Evolutionary conservation across 2,113 vertebrate genomes (phyloP), one percentile per base, ranked within the genome.

Genomic region (Scytalopus superciliaris): DNA sequence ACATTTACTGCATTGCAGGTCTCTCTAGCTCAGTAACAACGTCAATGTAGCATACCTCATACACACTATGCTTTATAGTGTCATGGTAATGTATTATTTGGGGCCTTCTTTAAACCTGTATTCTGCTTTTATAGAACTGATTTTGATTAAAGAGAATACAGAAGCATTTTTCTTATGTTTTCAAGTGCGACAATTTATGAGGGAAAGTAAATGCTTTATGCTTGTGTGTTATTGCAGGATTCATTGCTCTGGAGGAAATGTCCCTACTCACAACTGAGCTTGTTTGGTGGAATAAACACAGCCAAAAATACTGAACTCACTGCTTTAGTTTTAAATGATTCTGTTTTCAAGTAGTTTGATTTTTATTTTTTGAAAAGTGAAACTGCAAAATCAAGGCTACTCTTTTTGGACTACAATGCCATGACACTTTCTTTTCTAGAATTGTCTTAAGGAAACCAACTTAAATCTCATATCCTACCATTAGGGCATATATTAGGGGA

Each of bases 1-100:
- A 75, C 68, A 56, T 94, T 87, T 94, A 77, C 96, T 90, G 97
- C 97, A 97, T 75, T 96, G 97, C 97, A 89, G 96, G 44, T 92
- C 70, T 84, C 74, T 79, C 47, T 57, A 89, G 92, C 91, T 97
- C 68, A 49, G 76, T 50, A 81, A 39, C 86, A 53, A 15, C 3
- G 14, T 42, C 76, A 84, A 45, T 5, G 64, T 92, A 78, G 68
- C 62, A 25, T 16, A 21, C 33, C 57, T 90, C 62, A 12, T 47
- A 12, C 25, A 47, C 14, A 42, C 18, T 0, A 5, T 87, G 57
- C 76, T 97, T 97, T 74, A 76, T 18, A 77, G 86, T 72, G 60
- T 75, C 92, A 63, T 33, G 33, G 44, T 63, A 89, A 92, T 83
- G 90, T 62, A 81, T 82, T 35, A 47, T 95, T 83, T 62, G 73